Evolutionary conservation across 1,140 invertebrate genomes (phyloP).

Genomic region (Lucilia cuprina): DNA sequence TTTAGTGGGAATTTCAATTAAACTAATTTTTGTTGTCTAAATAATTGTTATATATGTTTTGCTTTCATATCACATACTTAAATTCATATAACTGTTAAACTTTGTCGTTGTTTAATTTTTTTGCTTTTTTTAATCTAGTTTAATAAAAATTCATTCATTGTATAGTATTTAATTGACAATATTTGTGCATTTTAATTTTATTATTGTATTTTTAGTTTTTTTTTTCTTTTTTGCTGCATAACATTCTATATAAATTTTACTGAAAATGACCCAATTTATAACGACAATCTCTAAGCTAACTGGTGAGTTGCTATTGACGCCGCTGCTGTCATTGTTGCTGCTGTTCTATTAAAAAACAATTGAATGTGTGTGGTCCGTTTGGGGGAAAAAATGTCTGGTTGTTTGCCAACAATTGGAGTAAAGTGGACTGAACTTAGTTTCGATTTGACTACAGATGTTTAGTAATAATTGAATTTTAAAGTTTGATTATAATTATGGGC

Average conservation of each 20-base stretch:
- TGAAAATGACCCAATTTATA: background rate
- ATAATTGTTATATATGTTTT: too few species aligned
- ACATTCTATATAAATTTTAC: background rate
- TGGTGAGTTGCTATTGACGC: background rate
- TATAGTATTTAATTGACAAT: background rate
- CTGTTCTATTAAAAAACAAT: background rate
- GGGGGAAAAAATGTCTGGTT: background rate
- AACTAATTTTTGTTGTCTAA: too few species aligned
- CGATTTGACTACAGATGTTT: too few species aligned
- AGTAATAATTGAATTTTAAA: too few species aligned
- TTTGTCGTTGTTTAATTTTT: too few species aligned
- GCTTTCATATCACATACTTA: too few species aligned
- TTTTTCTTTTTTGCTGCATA: background rate
- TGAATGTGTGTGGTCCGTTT: background rate
- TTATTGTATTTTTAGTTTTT: background rate
- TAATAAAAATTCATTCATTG: background rate
- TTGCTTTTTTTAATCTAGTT: too few species aligned
- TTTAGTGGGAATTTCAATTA: background rate
- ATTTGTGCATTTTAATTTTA: background rate
- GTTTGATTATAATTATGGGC: too few species aligned
- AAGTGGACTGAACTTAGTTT: too few species aligned
- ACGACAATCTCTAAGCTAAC: background rate
- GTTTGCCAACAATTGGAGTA: too few species aligned
- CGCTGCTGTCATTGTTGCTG: background rate
- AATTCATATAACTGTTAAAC: too few species aligned